phyloP scores from a whole-genome alignment of 1,140 invertebrate species.

The Mycetomoellerius zeteki region DNA sequence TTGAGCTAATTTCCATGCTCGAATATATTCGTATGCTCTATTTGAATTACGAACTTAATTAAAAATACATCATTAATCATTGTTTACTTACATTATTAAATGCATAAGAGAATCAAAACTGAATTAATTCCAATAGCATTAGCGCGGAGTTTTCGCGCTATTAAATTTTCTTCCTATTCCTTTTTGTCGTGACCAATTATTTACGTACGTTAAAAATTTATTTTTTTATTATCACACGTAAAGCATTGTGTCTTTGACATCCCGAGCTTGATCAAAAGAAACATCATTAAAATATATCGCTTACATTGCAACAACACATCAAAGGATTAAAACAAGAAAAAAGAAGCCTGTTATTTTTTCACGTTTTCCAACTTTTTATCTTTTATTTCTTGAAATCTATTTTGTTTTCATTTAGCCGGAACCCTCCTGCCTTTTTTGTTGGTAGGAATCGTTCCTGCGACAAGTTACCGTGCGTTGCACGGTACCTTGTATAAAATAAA shows the following conservation, averaged over 20 bases:
- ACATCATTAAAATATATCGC: neutral
- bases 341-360: neutral
- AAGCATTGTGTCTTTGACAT: too few relatives aligned
- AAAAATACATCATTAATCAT: neutral
- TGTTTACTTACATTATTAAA: neutral
- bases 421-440: neutral
- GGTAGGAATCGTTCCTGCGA: neutral
- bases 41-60: neutral
- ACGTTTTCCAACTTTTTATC: neutral
- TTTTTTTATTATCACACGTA: neutral
- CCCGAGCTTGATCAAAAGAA: neutral
- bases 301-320: neutral
- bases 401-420: slow-evolving; percentile 10
- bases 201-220: neutral
- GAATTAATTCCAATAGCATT: neutral
- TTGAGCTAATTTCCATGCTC: slow-evolving; percentile 16
- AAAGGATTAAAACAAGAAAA: neutral
- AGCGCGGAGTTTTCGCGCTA: neutral
- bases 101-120: neutral
- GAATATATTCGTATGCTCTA: neutral
- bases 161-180: neutral
- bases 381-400: neutral
- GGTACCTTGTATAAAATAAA: too few relatives aligned
- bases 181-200: neutral
- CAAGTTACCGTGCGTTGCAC: neutral